Evolutionary conservation across 2,113 vertebrate species (phyloP).

Genomic region (Nansenia antarctica): DNA sequence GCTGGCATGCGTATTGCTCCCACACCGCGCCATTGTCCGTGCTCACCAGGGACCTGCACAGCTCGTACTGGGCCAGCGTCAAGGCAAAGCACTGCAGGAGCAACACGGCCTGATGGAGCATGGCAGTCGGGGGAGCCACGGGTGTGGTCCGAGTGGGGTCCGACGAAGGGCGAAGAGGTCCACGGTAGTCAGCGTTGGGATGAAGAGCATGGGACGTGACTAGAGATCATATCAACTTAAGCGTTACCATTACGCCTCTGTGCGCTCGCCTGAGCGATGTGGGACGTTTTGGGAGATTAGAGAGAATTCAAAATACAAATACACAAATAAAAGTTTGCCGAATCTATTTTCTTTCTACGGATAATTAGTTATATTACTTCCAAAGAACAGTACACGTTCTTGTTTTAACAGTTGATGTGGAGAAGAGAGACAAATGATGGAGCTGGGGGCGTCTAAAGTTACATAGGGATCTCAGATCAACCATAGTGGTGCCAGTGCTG

Average conservation of each 20-base stretch:
- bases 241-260: conserved; percentile 31
- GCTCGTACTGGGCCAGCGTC: conserved; percentile 90
- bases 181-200: conserved; percentile 69
- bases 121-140: conserved; percentile 72
- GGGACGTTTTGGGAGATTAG: not conserved
- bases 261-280: not conserved
- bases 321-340: not conserved
- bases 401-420: conserved; percentile 45
- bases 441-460: conserved; percentile 43
- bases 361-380: conserved; percentile 37
- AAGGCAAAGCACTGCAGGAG: conserved; percentile 82
- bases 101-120: conserved; percentile 78
- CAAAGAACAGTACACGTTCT: conserved; percentile 34
- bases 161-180: conserved; percentile 68
- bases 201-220: conserved; percentile 81
- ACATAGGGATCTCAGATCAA: conserved; percentile 43
- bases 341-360: too few relatives aligned
- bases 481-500: conserved; percentile 44
- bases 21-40: conserved; percentile 93
- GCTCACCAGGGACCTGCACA: conserved; percentile 97
- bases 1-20: conserved; percentile 97
- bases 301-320: not conserved
- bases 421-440: conserved; percentile 33
- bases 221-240: conserved; percentile 56
- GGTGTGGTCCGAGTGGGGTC: conserved; percentile 50